These are phyloP conservation scores for Montifringilla adamsi DNA, from an alignment of 2,113 vertebrate genomes.

Conservation along the genomic window DNA sequence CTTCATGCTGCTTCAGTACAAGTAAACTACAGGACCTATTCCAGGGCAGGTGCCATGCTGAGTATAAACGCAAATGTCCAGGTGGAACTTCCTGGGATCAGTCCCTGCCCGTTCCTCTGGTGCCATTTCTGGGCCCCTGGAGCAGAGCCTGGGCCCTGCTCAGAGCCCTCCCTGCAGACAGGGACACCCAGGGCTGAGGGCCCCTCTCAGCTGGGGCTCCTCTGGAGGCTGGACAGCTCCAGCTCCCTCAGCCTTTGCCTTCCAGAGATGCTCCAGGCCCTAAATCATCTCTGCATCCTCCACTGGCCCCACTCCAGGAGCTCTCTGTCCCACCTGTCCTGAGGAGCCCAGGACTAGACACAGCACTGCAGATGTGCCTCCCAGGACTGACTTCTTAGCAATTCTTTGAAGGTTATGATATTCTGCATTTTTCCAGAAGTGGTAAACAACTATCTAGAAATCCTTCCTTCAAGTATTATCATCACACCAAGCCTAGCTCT, in stretches of 20 bases:
- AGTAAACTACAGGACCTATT: neutral
- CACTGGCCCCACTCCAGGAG: fast-evolving
- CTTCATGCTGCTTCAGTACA: neutral
- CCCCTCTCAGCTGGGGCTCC: neutral
- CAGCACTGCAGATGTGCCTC: neutral
- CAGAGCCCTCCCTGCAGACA: neutral
- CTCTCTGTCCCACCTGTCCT: neutral
- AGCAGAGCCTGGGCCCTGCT: neutral
- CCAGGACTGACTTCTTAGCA: neutral
- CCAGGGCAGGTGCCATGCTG: neutral
- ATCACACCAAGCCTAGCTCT: neutral
- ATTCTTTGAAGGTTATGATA: neutral
- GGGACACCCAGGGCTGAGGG: neutral
- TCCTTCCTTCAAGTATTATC: neutral
- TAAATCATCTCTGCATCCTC: neutral
- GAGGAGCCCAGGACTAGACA: neutral
- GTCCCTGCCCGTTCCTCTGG: neutral
- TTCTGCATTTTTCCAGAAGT: neutral
- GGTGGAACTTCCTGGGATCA: neutral
- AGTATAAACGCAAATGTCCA: neutral
- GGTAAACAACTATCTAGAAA: neutral
- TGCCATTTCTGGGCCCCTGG: neutral
- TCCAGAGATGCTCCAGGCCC: neutral
- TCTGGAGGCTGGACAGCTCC: neutral
- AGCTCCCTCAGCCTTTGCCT: neutral